Base-by-base conservation (phyloP, 2,888 invertebrate species). In the Phyto melanocephala region DNA sequence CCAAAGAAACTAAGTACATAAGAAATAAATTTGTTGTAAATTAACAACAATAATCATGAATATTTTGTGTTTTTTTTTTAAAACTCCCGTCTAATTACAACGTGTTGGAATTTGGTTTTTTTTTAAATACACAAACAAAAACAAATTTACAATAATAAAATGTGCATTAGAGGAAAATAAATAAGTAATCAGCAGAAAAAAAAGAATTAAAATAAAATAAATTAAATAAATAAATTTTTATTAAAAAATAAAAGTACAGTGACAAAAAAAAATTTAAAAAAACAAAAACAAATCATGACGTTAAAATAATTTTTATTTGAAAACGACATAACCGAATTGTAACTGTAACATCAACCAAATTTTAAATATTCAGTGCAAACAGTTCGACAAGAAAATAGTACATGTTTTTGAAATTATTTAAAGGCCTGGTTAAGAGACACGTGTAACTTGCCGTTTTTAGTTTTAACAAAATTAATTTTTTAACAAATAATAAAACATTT, bases 71-170 rank as follows among this genome's bases (percentile, higher is more conserved):
- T 60, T 40, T 47, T 47, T 54, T 63, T 35, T 24, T 60, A 72
- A 70, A 81, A 80, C 42, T 81, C 65, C 74, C 81, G 80, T 80
- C 71, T 52, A 63, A 80, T 65, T 45, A 54, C 56, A 81, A 84
- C 83, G 84, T 84, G 81, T 71, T 65, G 81, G 83, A 83, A 83
- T 83, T 77, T 77, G 11, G 45, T 37, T 52, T 20, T 56, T 20
- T 56, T 17, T 33, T 24, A 13, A n/a, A 22, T 20, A 17, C 33
- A 47, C 5, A 17, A 65, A 54, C 24, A 35, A 15, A 58, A 56
- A 40, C 4, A 50, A 40, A 58, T 28, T 22, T 50, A 62, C n/a
- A 47, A 60, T 13, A 54, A 42, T 40, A 20, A 65, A 65, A 52
- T 52, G 4, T 15, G n/a, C n/a, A 28, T 33, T 15, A 33, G 20